phyloP scores from a whole-genome alignment of 2,888 invertebrate species.

The Nebria brevicollis region DNA sequence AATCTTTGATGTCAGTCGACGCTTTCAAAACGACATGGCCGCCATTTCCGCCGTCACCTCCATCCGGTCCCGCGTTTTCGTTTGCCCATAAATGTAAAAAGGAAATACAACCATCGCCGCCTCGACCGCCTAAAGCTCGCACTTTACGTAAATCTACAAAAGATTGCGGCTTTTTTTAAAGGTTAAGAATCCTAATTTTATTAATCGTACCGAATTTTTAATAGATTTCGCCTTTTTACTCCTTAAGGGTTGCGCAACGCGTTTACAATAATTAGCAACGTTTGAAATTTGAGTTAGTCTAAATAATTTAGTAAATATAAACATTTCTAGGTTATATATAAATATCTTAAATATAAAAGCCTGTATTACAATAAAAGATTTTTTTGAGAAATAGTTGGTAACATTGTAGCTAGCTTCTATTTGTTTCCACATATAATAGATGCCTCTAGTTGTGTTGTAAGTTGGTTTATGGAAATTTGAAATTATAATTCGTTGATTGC shows the following conservation, averaged over 20 bases:
- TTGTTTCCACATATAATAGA: neutral
- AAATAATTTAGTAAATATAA: conserved; percentile 11
- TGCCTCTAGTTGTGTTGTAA: neutral
- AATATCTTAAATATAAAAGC: neutral
- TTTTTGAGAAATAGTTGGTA: neutral
- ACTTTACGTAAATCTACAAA: conserved; percentile 80
- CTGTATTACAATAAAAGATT: neutral
- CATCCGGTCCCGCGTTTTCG: conserved; percentile 93
- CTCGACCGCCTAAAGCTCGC: conserved; percentile 81
- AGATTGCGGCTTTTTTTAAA: conserved; percentile 63
- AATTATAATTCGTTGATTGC: neutral
- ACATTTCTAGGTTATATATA: conserved; percentile 3
- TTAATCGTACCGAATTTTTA: conserved; percentile 58
- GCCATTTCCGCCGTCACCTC: conserved; percentile 96
- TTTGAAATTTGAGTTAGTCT: neutral
- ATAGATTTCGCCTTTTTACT: conserved; percentile 64
- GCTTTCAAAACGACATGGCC: conserved; percentile 92
- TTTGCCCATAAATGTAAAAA: conserved; percentile 85
- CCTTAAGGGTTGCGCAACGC: conserved; percentile 60
- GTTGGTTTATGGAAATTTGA: neutral
- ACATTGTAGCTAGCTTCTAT: neutral
- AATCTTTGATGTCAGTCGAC: conserved; percentile 72
- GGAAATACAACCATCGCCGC: conserved; percentile 92
- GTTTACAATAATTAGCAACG: conserved; percentile 51
- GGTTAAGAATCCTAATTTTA: conserved; percentile 17